phyloP scores from a whole-genome alignment of 2,113 vertebrate genomes.

The Oenanthe oenanthe region DNA sequence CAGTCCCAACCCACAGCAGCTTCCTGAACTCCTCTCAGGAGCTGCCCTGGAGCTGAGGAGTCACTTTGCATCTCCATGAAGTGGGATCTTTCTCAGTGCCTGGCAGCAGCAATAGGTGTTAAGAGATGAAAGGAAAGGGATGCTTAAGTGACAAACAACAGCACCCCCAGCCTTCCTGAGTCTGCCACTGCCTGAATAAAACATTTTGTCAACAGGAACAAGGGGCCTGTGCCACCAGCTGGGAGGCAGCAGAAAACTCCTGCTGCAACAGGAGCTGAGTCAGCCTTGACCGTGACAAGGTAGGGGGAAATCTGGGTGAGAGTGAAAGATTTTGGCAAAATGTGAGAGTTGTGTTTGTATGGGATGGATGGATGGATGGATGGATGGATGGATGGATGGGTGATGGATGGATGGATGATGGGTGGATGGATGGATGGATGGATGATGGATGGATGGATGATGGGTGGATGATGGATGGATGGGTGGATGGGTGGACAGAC shows the following conservation, averaged over 20 bases:
- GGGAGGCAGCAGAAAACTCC: not conserved
- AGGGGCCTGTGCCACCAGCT: not conserved
- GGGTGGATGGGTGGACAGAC: not conserved
- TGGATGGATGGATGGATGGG: not conserved
- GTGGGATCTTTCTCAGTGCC: slow-evolving; percentile 29
- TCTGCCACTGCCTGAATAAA: slow-evolving; percentile 20
- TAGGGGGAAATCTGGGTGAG: not conserved
- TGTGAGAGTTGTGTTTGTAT: rapidly evolving
- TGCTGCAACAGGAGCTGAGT: not conserved
- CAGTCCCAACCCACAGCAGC: not conserved
- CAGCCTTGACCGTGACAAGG: not conserved
- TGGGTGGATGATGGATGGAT: not conserved
- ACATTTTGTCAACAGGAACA: not conserved
- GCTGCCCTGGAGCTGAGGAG: not conserved
- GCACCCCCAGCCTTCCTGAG: not conserved
- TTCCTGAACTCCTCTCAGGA: not conserved
- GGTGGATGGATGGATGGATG: not conserved
- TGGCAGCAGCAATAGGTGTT: slow-evolving; percentile 10
- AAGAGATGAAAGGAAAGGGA: not conserved
- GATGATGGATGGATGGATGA: no score
- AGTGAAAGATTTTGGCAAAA: not conserved
- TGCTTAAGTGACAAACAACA: slow-evolving; percentile 8
- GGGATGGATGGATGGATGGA: not conserved
- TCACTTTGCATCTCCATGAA: not conserved
- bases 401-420: not conserved